A percentile compares a stretch with the other conserved stretches of the same genome.
These are phyloP conservation scores for Atethmia centrago DNA, from an alignment of 2,888 invertebrate genomes.

Conservation along the genomic window DNA sequence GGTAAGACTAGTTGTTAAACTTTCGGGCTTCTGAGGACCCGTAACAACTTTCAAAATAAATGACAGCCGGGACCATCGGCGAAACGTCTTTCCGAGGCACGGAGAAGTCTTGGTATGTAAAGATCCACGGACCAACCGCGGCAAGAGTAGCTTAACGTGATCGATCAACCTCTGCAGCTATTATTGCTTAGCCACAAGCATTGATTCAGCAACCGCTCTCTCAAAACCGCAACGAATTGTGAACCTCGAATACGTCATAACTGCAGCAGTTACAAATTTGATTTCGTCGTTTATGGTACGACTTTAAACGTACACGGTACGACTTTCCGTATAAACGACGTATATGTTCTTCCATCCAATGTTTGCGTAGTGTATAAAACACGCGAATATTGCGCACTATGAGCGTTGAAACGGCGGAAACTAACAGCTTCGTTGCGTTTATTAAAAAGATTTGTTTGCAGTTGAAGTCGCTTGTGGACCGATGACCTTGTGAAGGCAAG, in stretches of 20 bases:
- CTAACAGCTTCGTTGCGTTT: constrained; percentile 29
- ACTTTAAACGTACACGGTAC: constrained; percentile 17
- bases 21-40: too few relatives aligned
- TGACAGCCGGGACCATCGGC: too few relatives aligned
- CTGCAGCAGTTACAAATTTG: constrained; percentile 42
- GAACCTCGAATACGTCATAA: constrained; percentile 25
- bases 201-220: constrained; percentile 12
- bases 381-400: constrained; percentile 30
- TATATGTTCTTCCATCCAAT: constrained; percentile 27
- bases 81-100: too few relatives aligned
- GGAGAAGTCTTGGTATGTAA: too few relatives aligned
- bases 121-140: too few relatives aligned
- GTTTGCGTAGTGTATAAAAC: constrained; percentile 50
- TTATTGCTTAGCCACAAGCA: too few relatives aligned
- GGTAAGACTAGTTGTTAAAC: too few relatives aligned
- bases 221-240: constrained; percentile 43
- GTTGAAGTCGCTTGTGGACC: not conserved
- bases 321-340: constrained; percentile 8
- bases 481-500: too few relatives aligned
- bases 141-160: too few relatives aligned
- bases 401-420: constrained; percentile 3
- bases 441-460: constrained; percentile 27
- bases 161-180: too few relatives aligned
- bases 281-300: constrained; percentile 45
- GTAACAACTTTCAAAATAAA: too few relatives aligned